A percentile compares a stretch with the other conserved stretches of the same genome.
Evolutionary conservation across 2,888 invertebrate species (phyloP).

Genomic region (Diaphora mendica): DNA sequence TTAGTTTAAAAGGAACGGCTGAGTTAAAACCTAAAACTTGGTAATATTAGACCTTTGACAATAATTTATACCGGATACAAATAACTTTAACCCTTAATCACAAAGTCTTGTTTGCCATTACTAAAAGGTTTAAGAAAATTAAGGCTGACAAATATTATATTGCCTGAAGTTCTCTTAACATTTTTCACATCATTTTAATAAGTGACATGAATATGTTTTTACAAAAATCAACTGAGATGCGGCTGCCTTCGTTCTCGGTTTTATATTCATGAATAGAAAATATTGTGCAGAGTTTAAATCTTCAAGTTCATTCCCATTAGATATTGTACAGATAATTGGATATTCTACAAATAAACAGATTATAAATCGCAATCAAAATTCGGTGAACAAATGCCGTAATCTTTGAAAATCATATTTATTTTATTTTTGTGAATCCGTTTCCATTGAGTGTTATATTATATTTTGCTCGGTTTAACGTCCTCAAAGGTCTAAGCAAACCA

Average conservation of each 20-base stretch:
- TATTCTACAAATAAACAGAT: constrained; percentile 25
- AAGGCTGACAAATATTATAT: constrained; percentile 28
- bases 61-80: constrained; percentile 44
- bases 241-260: not conserved
- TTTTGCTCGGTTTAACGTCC: not conserved
- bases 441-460: not conserved
- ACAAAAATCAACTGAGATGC: not conserved
- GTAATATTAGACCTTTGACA: constrained; percentile 31
- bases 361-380: constrained; percentile 21
- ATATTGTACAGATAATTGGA: not conserved
- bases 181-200: constrained; percentile 26
- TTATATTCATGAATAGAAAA: not conserved
- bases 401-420: constrained; percentile 16
- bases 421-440: not conserved
- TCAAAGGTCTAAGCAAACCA: not conserved
- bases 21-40: constrained; percentile 30
- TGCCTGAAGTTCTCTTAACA: constrained; percentile 18
- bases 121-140: constrained; percentile 27
- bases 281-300: constrained; percentile 12
- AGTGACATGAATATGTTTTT: constrained; percentile 19
- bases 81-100: constrained; percentile 41
- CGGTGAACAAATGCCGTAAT: constrained; percentile 4
- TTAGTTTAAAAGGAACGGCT: constrained; percentile 33
- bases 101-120: constrained; percentile 41
- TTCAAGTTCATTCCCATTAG: constrained; percentile 22